These are phyloP conservation scores for Pseudococcus viburni DNA, from an alignment of 2,888 invertebrate genomes.

Conservation along the genomic window DNA sequence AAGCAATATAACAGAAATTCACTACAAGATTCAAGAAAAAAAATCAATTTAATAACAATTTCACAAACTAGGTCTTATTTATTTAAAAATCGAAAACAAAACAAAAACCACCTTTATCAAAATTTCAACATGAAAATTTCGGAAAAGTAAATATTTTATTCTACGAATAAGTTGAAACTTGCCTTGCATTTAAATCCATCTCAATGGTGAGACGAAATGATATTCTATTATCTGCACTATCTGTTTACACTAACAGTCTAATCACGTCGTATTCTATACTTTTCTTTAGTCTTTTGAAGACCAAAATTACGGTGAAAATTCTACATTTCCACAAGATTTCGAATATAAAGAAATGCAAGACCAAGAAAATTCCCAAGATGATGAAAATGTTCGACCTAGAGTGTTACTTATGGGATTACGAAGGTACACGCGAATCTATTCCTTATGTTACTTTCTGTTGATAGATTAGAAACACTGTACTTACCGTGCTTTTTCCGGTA, in stretches of 20 bases:
- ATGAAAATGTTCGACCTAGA: conserved; percentile 86
- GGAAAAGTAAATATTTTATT: neutral
- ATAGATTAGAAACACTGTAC: neutral
- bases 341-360: conserved; percentile 62
- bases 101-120: neutral
- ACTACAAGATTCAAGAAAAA: neutral
- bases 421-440: conserved; percentile 75
- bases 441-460: neutral
- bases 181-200: neutral
- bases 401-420: conserved; percentile 95
- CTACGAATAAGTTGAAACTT: neutral
- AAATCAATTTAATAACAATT: neutral
- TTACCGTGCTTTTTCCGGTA: conserved; percentile 69
- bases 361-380: conserved; percentile 73
- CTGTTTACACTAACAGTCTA: neutral
- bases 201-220: conserved; percentile 12
- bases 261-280: neutral
- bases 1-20: too few relatives aligned
- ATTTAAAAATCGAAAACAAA: neutral
- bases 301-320: conserved; percentile 81
- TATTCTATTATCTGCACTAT: neutral
- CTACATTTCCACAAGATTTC: conserved; percentile 72
- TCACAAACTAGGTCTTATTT: neutral
- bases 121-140: conserved; percentile 8
- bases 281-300: conserved; percentile 62